Conservation (phyloP, 2,888 invertebrate genomes). For the Deroplatys truncata region DNA sequence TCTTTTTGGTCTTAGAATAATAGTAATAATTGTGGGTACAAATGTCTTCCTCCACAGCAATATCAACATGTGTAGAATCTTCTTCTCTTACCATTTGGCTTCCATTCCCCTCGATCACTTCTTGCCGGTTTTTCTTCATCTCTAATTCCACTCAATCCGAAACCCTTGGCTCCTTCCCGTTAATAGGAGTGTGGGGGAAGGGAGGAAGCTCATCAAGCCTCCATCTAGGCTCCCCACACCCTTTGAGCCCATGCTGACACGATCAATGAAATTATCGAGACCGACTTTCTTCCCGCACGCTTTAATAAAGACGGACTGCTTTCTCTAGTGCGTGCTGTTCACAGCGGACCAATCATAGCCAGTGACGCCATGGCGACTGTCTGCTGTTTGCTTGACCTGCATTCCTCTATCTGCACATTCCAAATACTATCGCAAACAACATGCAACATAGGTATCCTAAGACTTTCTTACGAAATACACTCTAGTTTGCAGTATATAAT, state of each 20-base stretch:
- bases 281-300: not conserved
- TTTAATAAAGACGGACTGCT: slow-evolving; percentile 5
- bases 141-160: slow-evolving; percentile 6
- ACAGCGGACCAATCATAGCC: not conserved
- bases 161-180: not conserved
- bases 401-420: not conserved
- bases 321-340: not conserved
- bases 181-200: not conserved
- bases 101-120: not conserved
- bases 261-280: slow-evolving; percentile 10
- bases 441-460: too few relatives aligned
- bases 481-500: too few relatives aligned
- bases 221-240: not conserved
- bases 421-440: not conserved
- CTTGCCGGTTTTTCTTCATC: not conserved
- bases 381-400: not conserved
- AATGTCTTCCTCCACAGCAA: not conserved
- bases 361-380: not conserved
- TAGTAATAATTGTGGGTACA: too few relatives aligned
- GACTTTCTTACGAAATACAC: too few relatives aligned
- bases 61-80: not conserved
- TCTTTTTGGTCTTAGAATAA: too few relatives aligned
- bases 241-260: not conserved
- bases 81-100: not conserved
- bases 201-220: not conserved